Base-by-base conservation (phyloP, 2,113 vertebrate species). In the Nestor notabilis region DNA sequence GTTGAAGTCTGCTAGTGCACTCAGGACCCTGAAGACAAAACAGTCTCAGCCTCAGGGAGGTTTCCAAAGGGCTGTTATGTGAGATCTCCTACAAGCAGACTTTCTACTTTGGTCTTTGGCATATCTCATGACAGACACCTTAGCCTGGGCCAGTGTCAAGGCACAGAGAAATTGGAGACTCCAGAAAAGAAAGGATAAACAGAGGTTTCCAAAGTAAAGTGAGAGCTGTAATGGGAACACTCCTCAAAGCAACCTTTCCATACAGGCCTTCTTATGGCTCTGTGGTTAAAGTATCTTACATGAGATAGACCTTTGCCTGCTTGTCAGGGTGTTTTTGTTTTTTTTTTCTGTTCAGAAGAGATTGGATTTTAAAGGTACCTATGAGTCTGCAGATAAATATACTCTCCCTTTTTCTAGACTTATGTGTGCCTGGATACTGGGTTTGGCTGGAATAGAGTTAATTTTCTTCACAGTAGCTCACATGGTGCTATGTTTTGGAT, bases 31-130 rank as follows among this genome's bases (percentile, higher is more conserved):
- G 31, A 58, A 56, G 76, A 80, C 1, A 5, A 53, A 28, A 1
- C 33, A 46, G 6, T 43, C 8, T 56, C 41, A 83, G 0, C 3
- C 3, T 15, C n/a, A 52, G 8, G 8, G 27, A 56, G 5, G 2
- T 52, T 83, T 74, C 29, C 35, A 76, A 63, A 33, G 1, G 6
- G 11, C 8, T 71, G 5, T 44, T 29, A 23, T 12, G 3, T 39
- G 23, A 39, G 10, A 6, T 35, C 6, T 61, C 4, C n/a, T 63
- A 27, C 11, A 17, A 47, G 11, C 1, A 11, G 10, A 25, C 41
- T 61, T 90, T 68, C 17, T 15, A 29, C 44, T 11, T 41, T 77
- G 43, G 17, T 71, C 55, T 78, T 70, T 31, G 17, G 13, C 19
- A n/a, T 10, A 9, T 25, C 35, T 78, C 13, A 43, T 18, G 18